Conservation (phyloP, 2,113 vertebrate genomes). For the Pseudolaguvia tuberculata region DNA sequence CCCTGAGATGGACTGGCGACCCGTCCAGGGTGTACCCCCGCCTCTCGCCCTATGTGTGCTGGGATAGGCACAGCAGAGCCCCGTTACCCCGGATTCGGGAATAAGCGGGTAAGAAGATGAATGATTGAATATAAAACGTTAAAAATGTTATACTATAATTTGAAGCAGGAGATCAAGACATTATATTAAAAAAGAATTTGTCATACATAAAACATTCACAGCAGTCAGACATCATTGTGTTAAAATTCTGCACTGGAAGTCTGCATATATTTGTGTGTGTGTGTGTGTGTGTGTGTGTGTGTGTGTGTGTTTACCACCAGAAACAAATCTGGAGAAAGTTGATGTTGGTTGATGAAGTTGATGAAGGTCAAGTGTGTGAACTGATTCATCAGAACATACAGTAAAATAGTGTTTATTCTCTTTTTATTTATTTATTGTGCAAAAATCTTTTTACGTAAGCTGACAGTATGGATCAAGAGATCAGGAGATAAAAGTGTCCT, state of each 20-base stretch:
- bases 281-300: conserved; percentile 4
- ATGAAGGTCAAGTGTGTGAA: neutral
- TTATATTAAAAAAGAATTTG: neutral
- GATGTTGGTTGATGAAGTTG: too few species aligned
- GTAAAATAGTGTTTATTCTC: neutral
- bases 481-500: neutral
- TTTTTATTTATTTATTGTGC: neutral
- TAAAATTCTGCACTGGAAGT: neutral
- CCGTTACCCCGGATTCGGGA: too few species aligned
- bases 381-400: neutral
- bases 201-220: conserved; percentile 4
- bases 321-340: conserved; percentile 18
- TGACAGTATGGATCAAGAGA: neutral
- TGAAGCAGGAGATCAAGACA: neutral
- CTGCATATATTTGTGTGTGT: neutral
- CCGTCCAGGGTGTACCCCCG: too few species aligned
- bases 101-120: too few species aligned
- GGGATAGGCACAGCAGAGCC: too few species aligned
- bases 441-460: neutral
- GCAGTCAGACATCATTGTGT: conserved; percentile 11
- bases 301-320: too few species aligned
- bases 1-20: too few species aligned
- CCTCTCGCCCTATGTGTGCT: too few species aligned
- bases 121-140: too few species aligned
- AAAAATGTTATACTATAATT: neutral